Base-by-base conservation (phyloP, 2,888 invertebrate species). In the Arrhopalites spinosus region DNA sequence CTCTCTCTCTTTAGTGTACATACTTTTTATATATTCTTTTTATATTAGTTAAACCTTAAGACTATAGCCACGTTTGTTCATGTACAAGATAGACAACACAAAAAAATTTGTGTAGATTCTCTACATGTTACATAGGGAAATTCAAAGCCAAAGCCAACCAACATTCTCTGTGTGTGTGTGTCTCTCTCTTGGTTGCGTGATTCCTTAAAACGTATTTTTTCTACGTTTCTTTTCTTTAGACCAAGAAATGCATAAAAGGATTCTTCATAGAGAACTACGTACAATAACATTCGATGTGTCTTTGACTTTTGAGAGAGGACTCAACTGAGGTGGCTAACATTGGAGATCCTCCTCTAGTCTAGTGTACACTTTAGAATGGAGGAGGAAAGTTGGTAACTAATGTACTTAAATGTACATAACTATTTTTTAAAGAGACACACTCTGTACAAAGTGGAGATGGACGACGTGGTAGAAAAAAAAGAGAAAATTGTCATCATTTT, bases 131-230 rank as follows among this genome's bases (percentile, higher is more conserved):
- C 25, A 20, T 20, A 23, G 5, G 25, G 50, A 68, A 68, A 68
- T 50, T 50, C 50, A 68, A 50, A 68, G 50, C 25, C 27, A 59
- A 59, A 59, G 59, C 59, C 30, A 66, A 66, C 43, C 66, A 66
- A 20, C 27, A 36, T 56, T 70, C 56, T 27, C 56, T 53, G 29
- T 70, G 20, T 66, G 29, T 66, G 36, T 36, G 23, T 70, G 23
- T 53, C 3, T 53, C 17, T n/a, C 8, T 27, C 23, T 50, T 50
- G 47, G 27, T 66, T 73, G 73, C 73, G 73, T 73, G 73, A 73
- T 73, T 73, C 73, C 73, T 64, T 66, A 64, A 73, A 73, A 53
- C 64, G 23, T 64, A 70, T 56, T 70, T 70, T 70, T 70, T 70
- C 36, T 17, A 30, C 17, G n/a, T 56, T 70, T 70, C 30, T 70